Evolutionary conservation across 2,797 vertebrate species (phyloP).

Genomic region (Mormyrops boulengeri): DNA sequence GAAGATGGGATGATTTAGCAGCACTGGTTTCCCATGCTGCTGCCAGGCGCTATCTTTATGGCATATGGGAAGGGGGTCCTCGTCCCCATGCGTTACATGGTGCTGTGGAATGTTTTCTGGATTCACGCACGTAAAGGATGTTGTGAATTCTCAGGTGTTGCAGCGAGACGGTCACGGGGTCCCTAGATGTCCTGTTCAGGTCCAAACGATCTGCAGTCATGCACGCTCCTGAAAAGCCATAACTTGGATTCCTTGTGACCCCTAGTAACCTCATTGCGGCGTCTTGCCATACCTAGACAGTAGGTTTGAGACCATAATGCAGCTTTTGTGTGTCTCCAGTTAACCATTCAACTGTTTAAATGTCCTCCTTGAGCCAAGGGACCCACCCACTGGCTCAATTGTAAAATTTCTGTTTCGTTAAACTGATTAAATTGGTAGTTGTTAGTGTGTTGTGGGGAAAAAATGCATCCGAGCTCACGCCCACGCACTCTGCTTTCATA

Average conservation of each 20-base stretch:
- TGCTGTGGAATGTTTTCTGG: background rate
- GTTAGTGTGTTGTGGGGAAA: background rate
- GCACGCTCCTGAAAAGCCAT: background rate
- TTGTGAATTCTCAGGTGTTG: background rate
- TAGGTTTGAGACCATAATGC: background rate
- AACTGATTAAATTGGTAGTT: background rate
- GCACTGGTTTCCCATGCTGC: background rate
- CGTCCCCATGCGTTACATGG: background rate
- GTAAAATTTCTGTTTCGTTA: background rate
- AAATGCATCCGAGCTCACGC: constrained; percentile 7
- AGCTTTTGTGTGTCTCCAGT: background rate
- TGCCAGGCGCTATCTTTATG: background rate
- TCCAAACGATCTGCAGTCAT: background rate
- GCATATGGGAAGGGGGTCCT: background rate
- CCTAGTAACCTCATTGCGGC: background rate
- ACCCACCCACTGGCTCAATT: background rate
- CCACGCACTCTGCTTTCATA: constrained; percentile 13
- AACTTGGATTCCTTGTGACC: background rate
- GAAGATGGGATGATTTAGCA: background rate
- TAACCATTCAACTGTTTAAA: background rate
- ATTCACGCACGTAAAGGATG: background rate
- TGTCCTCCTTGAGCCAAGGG: background rate
- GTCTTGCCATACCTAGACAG: background rate
- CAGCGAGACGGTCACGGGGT: background rate
- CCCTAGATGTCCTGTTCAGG: background rate